Conservation (phyloP, 2,888 invertebrate genomes). For the Eutolmus rufibarbis region DNA sequence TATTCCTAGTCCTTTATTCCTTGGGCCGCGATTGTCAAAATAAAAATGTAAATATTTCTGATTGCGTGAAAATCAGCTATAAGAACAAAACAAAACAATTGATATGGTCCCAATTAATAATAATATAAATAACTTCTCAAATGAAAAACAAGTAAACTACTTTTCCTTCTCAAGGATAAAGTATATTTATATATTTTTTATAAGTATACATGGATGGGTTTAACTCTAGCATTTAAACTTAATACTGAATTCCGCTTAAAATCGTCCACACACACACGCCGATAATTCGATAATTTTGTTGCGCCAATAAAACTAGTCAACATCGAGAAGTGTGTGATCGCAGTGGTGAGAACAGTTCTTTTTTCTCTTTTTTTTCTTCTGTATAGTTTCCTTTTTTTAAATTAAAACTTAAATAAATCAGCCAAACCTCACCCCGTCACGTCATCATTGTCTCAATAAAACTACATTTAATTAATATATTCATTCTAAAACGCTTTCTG, state of each 20-base stretch:
- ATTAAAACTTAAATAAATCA: neutral
- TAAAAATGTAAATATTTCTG: no score
- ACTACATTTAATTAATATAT: neutral
- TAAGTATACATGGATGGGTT: constrained; percentile 11
- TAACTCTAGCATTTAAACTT: constrained; percentile 5
- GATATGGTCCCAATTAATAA: no score
- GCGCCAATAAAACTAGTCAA: constrained; percentile 15
- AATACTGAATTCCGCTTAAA: constrained; percentile 21
- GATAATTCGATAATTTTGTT: neutral
- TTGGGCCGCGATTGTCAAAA: no score
- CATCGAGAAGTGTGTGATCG: neutral
- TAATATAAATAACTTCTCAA: no score
- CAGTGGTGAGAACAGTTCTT: neutral
- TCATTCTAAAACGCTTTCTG: neutral
- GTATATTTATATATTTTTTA: neutral
- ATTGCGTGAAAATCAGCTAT: no score
- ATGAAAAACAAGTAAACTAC: neutral
- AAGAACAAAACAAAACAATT: neutral
- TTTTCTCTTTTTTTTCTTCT: neutral
- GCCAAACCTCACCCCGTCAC: neutral
- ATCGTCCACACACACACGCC: neutral
- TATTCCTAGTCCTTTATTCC: neutral
- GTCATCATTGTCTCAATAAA: neutral
- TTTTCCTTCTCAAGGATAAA: neutral
- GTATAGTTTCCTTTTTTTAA: neutral